These are phyloP conservation scores for Ruditapes philippinarum DNA, from an alignment of 1,140 invertebrate species.

Conservation along the genomic window DNA sequence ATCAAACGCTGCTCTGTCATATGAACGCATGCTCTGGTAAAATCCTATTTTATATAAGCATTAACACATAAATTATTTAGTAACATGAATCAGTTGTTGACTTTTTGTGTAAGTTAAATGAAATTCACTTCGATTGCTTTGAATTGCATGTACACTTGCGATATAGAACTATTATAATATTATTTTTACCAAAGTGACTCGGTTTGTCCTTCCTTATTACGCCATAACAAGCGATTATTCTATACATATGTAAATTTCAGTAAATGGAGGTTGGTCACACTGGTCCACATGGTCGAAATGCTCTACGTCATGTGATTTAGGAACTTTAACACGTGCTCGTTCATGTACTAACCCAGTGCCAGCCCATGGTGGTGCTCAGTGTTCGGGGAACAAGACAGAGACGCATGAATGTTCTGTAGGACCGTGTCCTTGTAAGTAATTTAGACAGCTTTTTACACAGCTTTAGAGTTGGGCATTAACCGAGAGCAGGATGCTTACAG, in stretches of 20 bases:
- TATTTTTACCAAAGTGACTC: too few relatives aligned
- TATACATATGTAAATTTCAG: neutral
- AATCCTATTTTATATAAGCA: too few relatives aligned
- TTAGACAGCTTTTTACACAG: too few relatives aligned
- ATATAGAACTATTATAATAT: too few relatives aligned
- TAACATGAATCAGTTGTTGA: too few relatives aligned
- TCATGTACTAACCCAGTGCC: neutral
- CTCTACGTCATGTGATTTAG: conserved; percentile 11
- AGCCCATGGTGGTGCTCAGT: neutral
- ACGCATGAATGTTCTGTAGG: conserved; percentile 14
- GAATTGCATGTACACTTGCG: too few relatives aligned
- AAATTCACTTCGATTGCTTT: too few relatives aligned
- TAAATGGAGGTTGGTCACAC: conserved; percentile 6
- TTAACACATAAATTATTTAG: too few relatives aligned
- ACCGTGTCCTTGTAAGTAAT: conserved; percentile 17
- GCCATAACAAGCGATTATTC: too few relatives aligned
- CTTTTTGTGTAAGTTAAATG: too few relatives aligned
- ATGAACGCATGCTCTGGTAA: neutral
- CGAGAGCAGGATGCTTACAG: too few relatives aligned
- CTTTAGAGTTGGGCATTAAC: neutral
- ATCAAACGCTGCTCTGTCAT: neutral
- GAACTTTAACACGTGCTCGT: neutral
- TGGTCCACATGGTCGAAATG: conserved; percentile 36
- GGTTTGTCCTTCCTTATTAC: too few relatives aligned
- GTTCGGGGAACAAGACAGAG: conserved; percentile 9